Percentiles rank a stretch among this genome's conserved stretches.
Conservation (phyloP, 1,140 invertebrate species). For the Cataglyphis hispanica region DNA sequence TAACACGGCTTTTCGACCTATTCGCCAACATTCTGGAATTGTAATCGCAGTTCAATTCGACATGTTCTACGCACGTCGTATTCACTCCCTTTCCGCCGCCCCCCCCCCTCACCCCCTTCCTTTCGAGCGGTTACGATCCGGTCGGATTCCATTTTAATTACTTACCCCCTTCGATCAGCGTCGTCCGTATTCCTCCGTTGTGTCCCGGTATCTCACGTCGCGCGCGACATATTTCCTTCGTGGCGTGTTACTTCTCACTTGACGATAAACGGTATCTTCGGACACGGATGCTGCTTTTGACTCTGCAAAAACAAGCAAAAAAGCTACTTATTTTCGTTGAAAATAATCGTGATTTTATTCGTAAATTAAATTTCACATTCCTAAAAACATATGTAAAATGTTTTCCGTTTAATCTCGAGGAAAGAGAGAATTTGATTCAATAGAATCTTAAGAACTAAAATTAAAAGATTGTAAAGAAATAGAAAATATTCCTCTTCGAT, state of each 20-base stretch:
- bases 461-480: neutral
- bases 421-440: neutral
- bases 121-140: slow-evolving; percentile 51
- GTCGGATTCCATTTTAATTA: slow-evolving; percentile 83
- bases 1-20: slow-evolving; percentile 76
- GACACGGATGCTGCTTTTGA: neutral
- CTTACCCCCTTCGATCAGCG: slow-evolving; percentile 69
- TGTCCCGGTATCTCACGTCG: neutral
- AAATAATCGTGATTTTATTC: neutral
- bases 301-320: neutral
- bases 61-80: slow-evolving; percentile 62
- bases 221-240: neutral
- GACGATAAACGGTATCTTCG: neutral
- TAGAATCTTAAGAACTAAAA: slow-evolving; percentile 4
- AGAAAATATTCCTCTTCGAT: neutral
- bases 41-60: slow-evolving; percentile 79
- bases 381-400: neutral
- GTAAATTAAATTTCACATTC: slow-evolving; percentile 3
- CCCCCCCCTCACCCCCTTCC: neutral
- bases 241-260: slow-evolving; percentile 15
- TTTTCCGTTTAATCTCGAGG: neutral
- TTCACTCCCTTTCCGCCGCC: slow-evolving; percentile 28
- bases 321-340: neutral
- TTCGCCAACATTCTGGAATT: slow-evolving; percentile 81
- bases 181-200: neutral